Base-by-base conservation (phyloP, 1,140 invertebrate genomes). In the Littorina saxatilis region DNA sequence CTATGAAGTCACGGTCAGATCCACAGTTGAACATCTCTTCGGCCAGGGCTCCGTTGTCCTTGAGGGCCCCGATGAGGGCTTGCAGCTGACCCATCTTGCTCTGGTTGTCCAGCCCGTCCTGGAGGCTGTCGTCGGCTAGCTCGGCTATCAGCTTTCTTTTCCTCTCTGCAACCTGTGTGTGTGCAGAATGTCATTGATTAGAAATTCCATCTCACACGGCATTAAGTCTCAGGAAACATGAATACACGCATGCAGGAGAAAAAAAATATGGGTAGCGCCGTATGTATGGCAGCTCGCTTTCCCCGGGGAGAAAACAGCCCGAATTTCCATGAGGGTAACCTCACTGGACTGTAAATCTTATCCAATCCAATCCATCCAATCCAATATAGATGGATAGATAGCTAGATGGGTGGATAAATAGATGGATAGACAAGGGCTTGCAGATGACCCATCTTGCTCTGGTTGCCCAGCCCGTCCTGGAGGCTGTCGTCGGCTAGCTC, bases 1-100 rank as follows among this genome's bases (percentile, higher is more conserved):
- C 47, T 1, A 74, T 63, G 20, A 82, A 32, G 37, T 82, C 80
- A 13, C 40, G 32, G 80, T 82, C 80, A 29, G 80, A 63, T 11
- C 73, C 80, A 50, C 80, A 82, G 20, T 20, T 27, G 40, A 75
- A 20, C 39, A 82, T 47, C 73, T 74, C 72, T 37, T 73, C 55
- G 2, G 72, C 20, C 17, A 76, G 40, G 43, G 80, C 52, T 4
- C 73, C 35, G 39, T 75, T 61, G 58, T 76, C 58, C 80, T 82
- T 82, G 7, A 82, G 39, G 58, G 80, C 73, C 7, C 52, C 58
- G 17, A 77, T 27, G 32, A 66, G 74, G 23, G 72, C 39, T 37
- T 66, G 76, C 35, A 61, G 39, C 1, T 58, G 76, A 23, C 2
- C 35, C 39, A 32, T n/a, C 55, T 78, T 78, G 39, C 55, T 58